A percentile compares a stretch with the other conserved stretches of the same genome.
These are phyloP conservation scores for Caerostris extrusa DNA, from an alignment of 1,140 invertebrate species.

Conservation along the genomic window DNA sequence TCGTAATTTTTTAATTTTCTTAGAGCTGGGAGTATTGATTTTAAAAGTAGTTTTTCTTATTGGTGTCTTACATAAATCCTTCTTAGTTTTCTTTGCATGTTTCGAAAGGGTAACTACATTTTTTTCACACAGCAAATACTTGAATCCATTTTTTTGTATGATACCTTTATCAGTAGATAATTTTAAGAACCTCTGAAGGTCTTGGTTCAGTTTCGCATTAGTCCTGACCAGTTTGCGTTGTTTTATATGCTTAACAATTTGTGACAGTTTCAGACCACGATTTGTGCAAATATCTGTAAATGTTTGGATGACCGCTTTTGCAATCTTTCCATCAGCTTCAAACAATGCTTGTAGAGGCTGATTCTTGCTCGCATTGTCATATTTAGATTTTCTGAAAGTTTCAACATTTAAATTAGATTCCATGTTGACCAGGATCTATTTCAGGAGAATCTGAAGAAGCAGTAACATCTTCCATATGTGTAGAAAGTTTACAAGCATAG, in stretches of 20 bases:
- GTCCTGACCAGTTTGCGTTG: not conserved
- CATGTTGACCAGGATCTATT: not conserved
- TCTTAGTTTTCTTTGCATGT: not conserved
- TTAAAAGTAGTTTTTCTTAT: not conserved
- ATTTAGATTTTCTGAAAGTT: not conserved
- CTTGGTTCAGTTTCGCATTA: slow-evolving; percentile 29
- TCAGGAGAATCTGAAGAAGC: not conserved
- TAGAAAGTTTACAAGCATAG: not conserved
- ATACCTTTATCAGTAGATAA: not conserved
- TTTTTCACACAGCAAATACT: not conserved
- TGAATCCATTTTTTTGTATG: not conserved
- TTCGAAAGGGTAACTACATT: not conserved
- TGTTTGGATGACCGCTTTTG: not conserved
- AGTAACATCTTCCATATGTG: not conserved
- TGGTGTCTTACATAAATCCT: not conserved
- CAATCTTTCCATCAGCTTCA: slow-evolving; percentile 9
- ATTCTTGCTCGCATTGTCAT: not conserved
- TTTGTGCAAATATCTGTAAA: not conserved
- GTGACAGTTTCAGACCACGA: not conserved
- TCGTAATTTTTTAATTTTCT: not conserved
- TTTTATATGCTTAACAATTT: slow-evolving; percentile 11
- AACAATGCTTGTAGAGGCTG: not conserved
- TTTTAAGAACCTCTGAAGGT: slow-evolving; percentile 32
- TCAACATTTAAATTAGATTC: not conserved
- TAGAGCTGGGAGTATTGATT: not conserved